Base-by-base conservation (phyloP, 2,113 vertebrate genomes). In the Solea solea region DNA sequence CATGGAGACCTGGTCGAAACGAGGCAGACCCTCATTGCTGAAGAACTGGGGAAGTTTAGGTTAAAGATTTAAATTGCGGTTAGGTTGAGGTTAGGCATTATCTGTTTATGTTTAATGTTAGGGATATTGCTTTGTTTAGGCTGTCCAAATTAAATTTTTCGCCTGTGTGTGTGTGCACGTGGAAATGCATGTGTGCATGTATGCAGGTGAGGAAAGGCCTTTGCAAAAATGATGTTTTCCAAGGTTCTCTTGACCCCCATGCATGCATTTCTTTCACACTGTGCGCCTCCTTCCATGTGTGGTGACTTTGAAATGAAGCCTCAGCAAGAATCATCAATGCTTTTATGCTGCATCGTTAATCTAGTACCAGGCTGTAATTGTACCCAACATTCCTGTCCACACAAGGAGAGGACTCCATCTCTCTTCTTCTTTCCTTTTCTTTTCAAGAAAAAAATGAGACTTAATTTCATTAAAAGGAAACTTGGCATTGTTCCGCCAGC, bases 401-500 rank as follows among this genome's bases (percentile, higher is more conserved):
- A 71, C 70, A 69, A 85, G 63, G 73, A 82, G 28, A 49, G 21
- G 60, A 72, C 68, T 56, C 44, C 16, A 59, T 59, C 49, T 45
- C 76, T 65, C 49, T 83, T 84, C 76, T 59, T 34, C 81, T 42
- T 49, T 10, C 10, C n/a, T 1, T 49, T 51, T 59, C 21, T 11
- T 80, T 86, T 81, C 2, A 49, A 15, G 3, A 49, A 5, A 49
- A n/a, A 76, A 81, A 88, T 66, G 74, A 42, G 52, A 72, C 66
- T 87, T 90, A 59, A 93, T 94, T 91, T 75, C 85, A 92, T 92
- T 92, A 89, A 94, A 89, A 89, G 75, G 78, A 55, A 88, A 82
- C 66, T 87, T 93, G 87, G 89, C 90, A 83, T 60, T 55, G 55
- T 58, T 71, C 53, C 42, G n/a, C 50, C 53, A 59, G 40, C 79